These are phyloP conservation scores for Aleiodes alternator DNA, from an alignment of 2,888 invertebrate genomes.

Conservation along the genomic window DNA sequence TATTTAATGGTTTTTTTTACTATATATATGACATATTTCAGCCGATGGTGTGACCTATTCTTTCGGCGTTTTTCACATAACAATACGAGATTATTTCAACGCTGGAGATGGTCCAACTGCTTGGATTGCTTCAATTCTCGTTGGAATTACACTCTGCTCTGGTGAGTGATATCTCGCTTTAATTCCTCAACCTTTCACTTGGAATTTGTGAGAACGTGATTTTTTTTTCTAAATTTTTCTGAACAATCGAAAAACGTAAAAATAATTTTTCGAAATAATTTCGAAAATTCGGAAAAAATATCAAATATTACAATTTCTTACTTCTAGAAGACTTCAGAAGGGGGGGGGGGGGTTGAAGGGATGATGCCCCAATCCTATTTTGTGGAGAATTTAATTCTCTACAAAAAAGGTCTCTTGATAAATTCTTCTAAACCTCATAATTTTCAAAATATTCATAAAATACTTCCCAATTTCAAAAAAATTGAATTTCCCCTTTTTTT, in stretches of 20 bases:
- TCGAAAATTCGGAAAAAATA: too few relatives aligned
- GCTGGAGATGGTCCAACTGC: conserved; percentile 92
- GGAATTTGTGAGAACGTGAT: not conserved
- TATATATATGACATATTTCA: conserved; percentile 75
- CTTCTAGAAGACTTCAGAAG: too few relatives aligned
- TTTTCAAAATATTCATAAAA: too few relatives aligned
- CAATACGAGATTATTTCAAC: conserved; percentile 89
- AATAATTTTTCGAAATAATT: not conserved
- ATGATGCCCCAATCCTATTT: too few relatives aligned
- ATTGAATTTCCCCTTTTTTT: conserved; percentile 6
- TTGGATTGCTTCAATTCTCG: conserved; percentile 95
- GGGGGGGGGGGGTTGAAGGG: too few relatives aligned
- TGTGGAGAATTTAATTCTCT: too few relatives aligned
- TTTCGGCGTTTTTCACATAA: conserved; percentile 94
- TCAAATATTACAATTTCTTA: too few relatives aligned
- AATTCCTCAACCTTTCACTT: not conserved
- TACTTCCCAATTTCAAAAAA: too few relatives aligned
- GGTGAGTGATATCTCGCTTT: conserved; percentile 79
- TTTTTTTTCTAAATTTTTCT: not conserved
- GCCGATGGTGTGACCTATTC: conserved; percentile 99
- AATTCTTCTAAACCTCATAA: too few relatives aligned
- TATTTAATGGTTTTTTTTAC: not conserved
- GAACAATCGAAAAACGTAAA: not conserved
- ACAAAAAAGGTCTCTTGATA: too few relatives aligned
- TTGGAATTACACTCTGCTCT: conserved; percentile 95